phyloP scores from a whole-genome alignment of 1,140 invertebrate genomes.

The Drosophila miranda region DNA sequence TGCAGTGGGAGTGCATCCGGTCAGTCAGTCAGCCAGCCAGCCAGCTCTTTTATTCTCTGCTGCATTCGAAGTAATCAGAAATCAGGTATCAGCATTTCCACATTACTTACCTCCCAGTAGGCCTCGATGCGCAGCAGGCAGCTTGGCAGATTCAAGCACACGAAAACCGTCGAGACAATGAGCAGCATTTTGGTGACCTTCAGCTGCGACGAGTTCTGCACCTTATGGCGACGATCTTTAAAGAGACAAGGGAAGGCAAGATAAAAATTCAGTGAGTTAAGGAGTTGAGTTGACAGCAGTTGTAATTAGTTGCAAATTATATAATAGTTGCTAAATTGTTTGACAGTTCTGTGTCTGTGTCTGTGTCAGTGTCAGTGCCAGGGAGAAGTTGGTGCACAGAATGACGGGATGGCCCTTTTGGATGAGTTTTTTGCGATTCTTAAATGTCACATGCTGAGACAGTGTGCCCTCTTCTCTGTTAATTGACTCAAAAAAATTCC shows the following conservation, averaged over 20 bases:
- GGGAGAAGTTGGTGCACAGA: background rate
- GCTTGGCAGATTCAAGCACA: conserved; percentile 90
- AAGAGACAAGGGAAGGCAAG: background rate
- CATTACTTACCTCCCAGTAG: conserved; percentile 84
- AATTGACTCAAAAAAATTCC: conserved; percentile 45
- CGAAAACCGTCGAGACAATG: conserved; percentile 90
- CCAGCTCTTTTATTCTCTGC: too few relatives aligned
- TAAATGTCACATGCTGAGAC: conserved; percentile 20
- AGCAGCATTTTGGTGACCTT: conserved; percentile 92
- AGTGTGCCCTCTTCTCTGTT: conserved; percentile 1
- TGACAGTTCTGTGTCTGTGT: conserved; percentile 40
- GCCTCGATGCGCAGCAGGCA: conserved; percentile 86
- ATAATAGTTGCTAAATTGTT: conserved; percentile 40
- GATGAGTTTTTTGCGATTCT: conserved; percentile 13
- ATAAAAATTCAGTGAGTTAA: background rate
- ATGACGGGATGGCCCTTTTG: conserved; percentile 5
- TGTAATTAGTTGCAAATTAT: conserved; percentile 43
- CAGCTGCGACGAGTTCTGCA: conserved; percentile 84
- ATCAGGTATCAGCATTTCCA: background rate
- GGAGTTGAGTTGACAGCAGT: conserved; percentile 30
- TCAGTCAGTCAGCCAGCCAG: too few relatives aligned
- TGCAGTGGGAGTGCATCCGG: too few relatives aligned
- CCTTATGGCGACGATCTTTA: conserved; percentile 48
- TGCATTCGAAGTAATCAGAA: background rate
- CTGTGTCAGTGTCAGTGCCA: conserved; percentile 24